These are phyloP conservation scores for Heliornis fulica DNA, from an alignment of 2,113 vertebrate genomes.

Conservation along the genomic window DNA sequence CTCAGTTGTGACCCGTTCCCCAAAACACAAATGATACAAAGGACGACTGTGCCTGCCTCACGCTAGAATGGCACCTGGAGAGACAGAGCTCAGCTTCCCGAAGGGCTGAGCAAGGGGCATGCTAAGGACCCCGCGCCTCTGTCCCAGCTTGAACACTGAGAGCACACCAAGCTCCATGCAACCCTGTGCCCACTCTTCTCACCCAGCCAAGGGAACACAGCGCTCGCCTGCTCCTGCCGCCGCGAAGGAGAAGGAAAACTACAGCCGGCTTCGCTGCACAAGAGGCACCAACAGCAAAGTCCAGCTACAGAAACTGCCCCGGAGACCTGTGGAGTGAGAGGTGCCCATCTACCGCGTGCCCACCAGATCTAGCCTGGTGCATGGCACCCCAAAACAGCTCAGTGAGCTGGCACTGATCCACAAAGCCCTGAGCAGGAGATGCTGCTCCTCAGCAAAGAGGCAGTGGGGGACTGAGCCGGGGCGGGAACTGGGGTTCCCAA, in stretches of 20 bases:
- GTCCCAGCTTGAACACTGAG: not conserved
- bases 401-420: not conserved
- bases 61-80: not conserved
- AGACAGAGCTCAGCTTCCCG: not conserved
- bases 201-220: not conserved
- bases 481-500: not conserved
- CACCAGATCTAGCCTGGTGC: not conserved
- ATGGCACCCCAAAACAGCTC: not conserved
- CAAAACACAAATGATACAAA: fast-evolving
- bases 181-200: not conserved
- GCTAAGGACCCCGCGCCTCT: fast-evolving
- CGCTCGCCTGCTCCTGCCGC: fast-evolving
- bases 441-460: not conserved
- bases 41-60: not conserved
- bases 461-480: not conserved
- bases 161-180: not conserved
- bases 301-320: not conserved
- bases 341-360: not conserved
- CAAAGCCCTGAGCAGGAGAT: not conserved
- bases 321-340: not conserved
- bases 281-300: slow-evolving; percentile 55
- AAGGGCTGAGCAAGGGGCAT: not conserved
- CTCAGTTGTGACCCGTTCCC: not conserved
- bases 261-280: not conserved
- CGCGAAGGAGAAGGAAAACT: not conserved